These are phyloP conservation scores for Dolomedes plantarius DNA, from an alignment of 2,888 invertebrate species.

Conservation along the genomic window DNA sequence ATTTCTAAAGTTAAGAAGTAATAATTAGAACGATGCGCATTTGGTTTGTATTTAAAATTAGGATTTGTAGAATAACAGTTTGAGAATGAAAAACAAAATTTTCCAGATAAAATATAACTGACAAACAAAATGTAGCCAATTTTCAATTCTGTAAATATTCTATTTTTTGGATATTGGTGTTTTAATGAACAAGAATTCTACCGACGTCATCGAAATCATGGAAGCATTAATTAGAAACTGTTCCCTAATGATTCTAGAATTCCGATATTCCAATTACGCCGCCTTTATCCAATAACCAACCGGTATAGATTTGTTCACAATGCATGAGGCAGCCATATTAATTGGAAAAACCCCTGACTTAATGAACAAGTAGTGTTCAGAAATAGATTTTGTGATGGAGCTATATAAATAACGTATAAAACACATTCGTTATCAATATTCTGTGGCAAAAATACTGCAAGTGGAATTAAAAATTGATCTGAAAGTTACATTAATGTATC, in stretches of 20 bases:
- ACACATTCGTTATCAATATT: background rate
- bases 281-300: background rate
- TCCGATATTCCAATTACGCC: slow-evolving; percentile 1
- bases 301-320: background rate
- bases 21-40: too few species aligned
- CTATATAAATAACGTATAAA: background rate
- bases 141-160: too few species aligned
- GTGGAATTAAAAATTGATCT: background rate
- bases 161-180: too few species aligned
- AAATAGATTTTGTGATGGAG: background rate
- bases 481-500: background rate
- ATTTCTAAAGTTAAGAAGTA: too few species aligned
- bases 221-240: background rate
- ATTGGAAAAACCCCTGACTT: background rate
- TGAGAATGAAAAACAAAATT: too few species aligned
- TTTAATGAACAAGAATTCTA: too few species aligned
- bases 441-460: background rate
- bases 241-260: background rate
- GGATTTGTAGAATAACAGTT: too few species aligned
- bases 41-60: too few species aligned
- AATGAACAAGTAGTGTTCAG: background rate
- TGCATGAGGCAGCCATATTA: background rate
- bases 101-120: too few species aligned
- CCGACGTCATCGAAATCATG: background rate
- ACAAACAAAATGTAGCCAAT: too few species aligned